These are phyloP conservation scores for Elephas maximus DNA, from an alignment of 2,113 vertebrate species.

Conservation along the genomic window DNA sequence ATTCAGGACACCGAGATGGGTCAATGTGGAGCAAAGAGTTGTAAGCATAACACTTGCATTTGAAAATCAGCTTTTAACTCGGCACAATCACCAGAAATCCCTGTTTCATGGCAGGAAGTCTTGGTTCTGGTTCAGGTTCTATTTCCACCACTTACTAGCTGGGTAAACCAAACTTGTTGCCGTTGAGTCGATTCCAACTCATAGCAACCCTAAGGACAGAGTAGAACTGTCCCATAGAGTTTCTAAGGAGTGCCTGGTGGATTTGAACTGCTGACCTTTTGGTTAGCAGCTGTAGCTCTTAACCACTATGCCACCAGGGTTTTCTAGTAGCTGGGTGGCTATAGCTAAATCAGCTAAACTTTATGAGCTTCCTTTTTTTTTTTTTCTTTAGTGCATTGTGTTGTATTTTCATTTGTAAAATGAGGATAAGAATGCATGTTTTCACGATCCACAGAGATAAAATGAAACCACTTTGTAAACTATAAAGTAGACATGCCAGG, in stretches of 20 bases:
- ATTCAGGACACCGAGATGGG: neutral
- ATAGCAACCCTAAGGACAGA: no score
- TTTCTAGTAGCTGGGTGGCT: neutral
- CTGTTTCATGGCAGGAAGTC: neutral
- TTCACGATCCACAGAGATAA: neutral
- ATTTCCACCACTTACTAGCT: neutral
- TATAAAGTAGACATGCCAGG: neutral
- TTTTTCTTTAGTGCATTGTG: neutral
- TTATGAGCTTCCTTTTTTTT: neutral
- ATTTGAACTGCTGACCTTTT: no score
- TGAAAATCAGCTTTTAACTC: neutral
- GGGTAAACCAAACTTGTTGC: no score
- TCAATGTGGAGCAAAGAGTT: neutral
- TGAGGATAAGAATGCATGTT: neutral
- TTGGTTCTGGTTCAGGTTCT: neutral
- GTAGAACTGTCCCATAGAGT: no score
- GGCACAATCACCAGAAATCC: neutral
- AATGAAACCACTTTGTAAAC: neutral
- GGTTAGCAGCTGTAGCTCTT: no score
- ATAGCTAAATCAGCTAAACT: neutral
- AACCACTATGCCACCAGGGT: no score
- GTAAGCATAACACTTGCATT: neutral
- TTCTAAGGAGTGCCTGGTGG: no score
- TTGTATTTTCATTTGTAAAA: neutral
- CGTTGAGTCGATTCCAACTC: no score